Conservation (phyloP, 2,888 invertebrate genomes). For the Drosophila picticornis region DNA sequence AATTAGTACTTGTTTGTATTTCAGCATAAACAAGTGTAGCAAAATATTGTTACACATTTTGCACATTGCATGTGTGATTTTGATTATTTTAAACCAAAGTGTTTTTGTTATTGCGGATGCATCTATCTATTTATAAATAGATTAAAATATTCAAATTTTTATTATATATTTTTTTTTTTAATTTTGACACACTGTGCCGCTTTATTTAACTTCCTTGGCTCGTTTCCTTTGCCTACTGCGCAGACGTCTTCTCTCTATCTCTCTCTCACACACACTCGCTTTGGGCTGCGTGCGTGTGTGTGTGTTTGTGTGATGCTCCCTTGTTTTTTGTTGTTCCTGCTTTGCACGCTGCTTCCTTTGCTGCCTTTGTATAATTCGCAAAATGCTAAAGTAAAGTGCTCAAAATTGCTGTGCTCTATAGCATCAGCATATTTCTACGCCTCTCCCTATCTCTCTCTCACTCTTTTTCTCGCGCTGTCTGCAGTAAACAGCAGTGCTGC, state of each 20-base stretch:
- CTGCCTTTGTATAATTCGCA: slow-evolving; percentile 50
- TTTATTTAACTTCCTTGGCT: slow-evolving; percentile 56
- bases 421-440: slow-evolving; percentile 46
- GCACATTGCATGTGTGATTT: neutral
- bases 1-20: neutral
- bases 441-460: slow-evolving; percentile 19
- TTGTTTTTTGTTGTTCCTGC: slow-evolving; percentile 67
- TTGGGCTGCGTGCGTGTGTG: slow-evolving; percentile 4
- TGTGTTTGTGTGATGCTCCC: slow-evolving; percentile 48
- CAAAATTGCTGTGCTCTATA: slow-evolving; percentile 70
- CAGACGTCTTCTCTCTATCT: slow-evolving; percentile 32
- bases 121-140: neutral
- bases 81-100: neutral
- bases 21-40: neutral
- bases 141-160: neutral
- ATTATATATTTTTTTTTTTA: slow-evolving; percentile 12
- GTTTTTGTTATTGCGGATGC: neutral
- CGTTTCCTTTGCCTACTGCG: slow-evolving; percentile 51
- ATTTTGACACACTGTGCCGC: slow-evolving; percentile 47
- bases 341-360: slow-evolving; percentile 66
- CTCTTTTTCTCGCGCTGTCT: neutral
- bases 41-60: neutral
- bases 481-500: slow-evolving; percentile 5
- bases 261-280: slow-evolving; percentile 3
- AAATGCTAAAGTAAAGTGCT: slow-evolving; percentile 81